Evolutionary conservation across 2,888 invertebrate genomes (phyloP).

Genomic region (Pterostichus niger): DNA sequence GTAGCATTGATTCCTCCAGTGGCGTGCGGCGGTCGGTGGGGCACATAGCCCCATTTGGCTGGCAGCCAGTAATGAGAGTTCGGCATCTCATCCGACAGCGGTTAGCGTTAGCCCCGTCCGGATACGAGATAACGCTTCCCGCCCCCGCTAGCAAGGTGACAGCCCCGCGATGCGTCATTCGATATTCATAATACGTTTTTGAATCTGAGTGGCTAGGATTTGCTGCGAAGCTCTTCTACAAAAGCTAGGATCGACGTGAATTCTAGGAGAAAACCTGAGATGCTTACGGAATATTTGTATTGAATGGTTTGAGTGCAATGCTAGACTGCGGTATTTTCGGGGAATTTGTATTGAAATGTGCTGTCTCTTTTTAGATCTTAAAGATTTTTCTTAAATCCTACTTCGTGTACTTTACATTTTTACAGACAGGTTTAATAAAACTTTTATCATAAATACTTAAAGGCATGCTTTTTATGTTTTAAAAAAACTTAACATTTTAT

Average conservation of each 20-base stretch:
- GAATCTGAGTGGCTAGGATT: slow-evolving; percentile 12
- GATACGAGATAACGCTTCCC: slow-evolving; percentile 13
- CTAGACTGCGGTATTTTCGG: neutral
- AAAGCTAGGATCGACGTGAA: slow-evolving; percentile 1
- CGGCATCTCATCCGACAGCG: slow-evolving; percentile 49
- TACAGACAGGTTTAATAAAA: too few species aligned
- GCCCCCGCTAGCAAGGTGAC: slow-evolving; percentile 7
- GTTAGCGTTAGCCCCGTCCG: slow-evolving; percentile 9
- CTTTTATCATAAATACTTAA: too few species aligned
- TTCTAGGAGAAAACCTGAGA: neutral
- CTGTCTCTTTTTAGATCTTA: neutral
- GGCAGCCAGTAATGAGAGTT: slow-evolving; percentile 58
- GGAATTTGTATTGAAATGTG: slow-evolving; percentile 3
- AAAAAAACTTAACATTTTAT: too few species aligned
- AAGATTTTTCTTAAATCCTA: neutral
- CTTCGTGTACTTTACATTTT: too few species aligned
- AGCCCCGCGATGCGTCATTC: neutral
- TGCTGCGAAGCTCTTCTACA: neutral
- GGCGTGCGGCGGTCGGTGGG: neutral
- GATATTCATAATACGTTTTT: slow-evolving; percentile 8
- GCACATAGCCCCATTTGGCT: slow-evolving; percentile 24
- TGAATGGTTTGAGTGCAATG: slow-evolving; percentile 3
- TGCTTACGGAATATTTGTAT: slow-evolving; percentile 11
- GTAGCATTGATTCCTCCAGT: slow-evolving; percentile 27
- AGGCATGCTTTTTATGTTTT: too few species aligned